Base-by-base conservation (phyloP, 2,888 invertebrate species). In the Xanthostigma xanthostigma region DNA sequence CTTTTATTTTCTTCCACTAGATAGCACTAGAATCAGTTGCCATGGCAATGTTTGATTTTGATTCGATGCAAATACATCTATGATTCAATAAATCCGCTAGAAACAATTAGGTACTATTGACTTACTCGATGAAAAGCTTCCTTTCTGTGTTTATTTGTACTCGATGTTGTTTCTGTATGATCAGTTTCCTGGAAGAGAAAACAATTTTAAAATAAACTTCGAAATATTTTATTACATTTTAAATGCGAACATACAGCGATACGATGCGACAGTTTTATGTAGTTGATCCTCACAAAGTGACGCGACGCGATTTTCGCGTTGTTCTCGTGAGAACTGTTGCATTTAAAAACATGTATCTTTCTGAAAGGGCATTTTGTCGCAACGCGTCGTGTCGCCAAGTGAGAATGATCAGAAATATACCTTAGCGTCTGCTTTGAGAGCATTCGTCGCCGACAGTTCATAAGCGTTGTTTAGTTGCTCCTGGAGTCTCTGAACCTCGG, bases 51-150 rank as follows among this genome's bases (percentile, higher is more conserved):
- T 17, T 17, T 17, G 17, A 6, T 27, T 27, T 27, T 27, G 27
- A 1, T 27, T 27, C 3, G 6, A 27, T 6, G 6, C 27, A 27
- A 27, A 27, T 6, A 27, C 27, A 27, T 27, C 1, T 27, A 27
- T 27, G 3, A 27, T 27, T 27, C 27, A 27, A 27, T 27, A 27
- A 27, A 10, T 36, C 11, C 2, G 12, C 8, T 38, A 9, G 39
- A 17, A 14, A 34, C 9, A 34, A 45, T 9, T 39, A n/a, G n/a
- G n/a, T n/a, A 27, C 27, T 6, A 27, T 27, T 14, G 17, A 46
- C 46, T 46, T 46, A 46, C 46, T 40, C 46, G n/a, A 35, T 46
- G 41, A 46, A 41, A 46, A 40, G 41, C 13, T 46, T 46, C 46
- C 41, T 46, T 46, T 46, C 46, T 46, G 40, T 46, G 46, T 41